Percentiles rank a stretch among this genome's conserved stretches.
These are phyloP conservation scores for Caranx melampygus DNA, from an alignment of 2,113 vertebrate genomes.

Conservation along the genomic window DNA sequence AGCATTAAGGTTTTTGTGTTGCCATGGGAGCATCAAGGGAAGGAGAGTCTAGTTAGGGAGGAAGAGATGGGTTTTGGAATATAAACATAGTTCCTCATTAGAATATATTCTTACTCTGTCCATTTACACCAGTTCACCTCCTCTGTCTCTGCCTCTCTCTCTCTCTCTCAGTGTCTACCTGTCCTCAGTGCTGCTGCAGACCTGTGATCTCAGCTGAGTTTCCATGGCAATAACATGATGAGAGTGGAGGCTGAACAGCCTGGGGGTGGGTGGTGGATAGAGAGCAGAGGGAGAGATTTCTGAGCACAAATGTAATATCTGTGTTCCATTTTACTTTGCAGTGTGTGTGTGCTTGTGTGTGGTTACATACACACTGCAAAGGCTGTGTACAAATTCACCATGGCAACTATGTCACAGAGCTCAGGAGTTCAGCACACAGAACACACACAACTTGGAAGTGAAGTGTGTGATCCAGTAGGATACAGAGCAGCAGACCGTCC, in stretches of 20 bases:
- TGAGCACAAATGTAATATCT: constrained; percentile 1
- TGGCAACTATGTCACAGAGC: constrained; percentile 57
- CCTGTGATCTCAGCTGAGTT: constrained; percentile 55
- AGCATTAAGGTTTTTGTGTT: not conserved
- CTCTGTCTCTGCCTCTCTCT: not conserved
- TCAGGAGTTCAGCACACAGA: constrained; percentile 26
- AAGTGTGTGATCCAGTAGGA: constrained; percentile 11
- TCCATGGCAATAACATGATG: constrained; percentile 66
- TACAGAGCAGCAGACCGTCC: constrained; percentile 14
- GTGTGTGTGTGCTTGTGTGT: constrained; percentile 5
- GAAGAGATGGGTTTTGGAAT: no score
- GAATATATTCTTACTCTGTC: not conserved
- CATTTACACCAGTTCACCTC: constrained; percentile 4
- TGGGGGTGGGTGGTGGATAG: constrained; percentile 23
- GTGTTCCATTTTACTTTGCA: not conserved
- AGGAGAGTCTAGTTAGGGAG: no score
- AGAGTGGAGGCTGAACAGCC: constrained; percentile 30
- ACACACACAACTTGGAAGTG: constrained; percentile 17
- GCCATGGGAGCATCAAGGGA: no score
- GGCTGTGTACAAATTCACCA: constrained; percentile 60
- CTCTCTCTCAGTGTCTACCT: not conserved
- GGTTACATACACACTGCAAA: constrained; percentile 25
- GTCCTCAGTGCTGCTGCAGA: constrained; percentile 28
- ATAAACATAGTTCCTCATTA: no score
- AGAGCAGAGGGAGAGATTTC: not conserved